A percentile compares a stretch with the other conserved stretches of the same genome.
phyloP scores from a whole-genome alignment of 2,888 invertebrate genomes.

The Phania funesta region DNA sequence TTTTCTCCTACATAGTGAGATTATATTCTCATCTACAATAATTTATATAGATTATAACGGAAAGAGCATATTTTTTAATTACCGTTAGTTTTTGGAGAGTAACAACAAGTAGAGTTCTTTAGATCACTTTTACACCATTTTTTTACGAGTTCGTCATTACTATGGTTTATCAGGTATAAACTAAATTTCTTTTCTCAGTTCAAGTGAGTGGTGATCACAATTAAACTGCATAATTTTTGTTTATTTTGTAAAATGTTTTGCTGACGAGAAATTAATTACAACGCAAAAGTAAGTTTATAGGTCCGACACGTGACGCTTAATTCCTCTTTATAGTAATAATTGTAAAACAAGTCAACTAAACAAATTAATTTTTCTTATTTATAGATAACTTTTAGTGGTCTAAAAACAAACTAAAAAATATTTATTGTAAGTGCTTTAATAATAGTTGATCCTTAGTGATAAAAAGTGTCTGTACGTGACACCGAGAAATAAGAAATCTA shows the following conservation, averaged over 20 bases:
- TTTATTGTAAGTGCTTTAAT: not conserved
- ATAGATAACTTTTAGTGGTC: not conserved
- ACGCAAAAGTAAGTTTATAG: no score
- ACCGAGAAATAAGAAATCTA: not conserved
- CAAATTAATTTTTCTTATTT: conserved; percentile 12
- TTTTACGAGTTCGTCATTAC: no score
- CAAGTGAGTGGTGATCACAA: not conserved
- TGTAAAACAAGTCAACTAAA: conserved; percentile 12
- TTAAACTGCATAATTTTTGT: not conserved
- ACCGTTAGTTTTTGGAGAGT: no score
- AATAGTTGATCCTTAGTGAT: not conserved
- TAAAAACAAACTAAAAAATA: not conserved
- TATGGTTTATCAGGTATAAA: no score
- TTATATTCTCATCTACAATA: no score
- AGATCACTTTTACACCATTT: no score
- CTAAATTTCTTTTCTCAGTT: conserved; percentile 1
- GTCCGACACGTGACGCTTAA: conserved; percentile 36
- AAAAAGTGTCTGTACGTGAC: conserved; percentile 30
- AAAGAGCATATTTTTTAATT: no score
- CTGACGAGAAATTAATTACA: conserved; percentile 14
- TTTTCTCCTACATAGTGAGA: no score
- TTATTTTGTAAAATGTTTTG: conserved; percentile 5
- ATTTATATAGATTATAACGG: no score
- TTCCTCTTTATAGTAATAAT: conserved; percentile 17
- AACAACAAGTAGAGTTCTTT: no score